Base-by-base conservation (phyloP, 2,888 invertebrate species). In the Acanthosepion pharaonis region DNA sequence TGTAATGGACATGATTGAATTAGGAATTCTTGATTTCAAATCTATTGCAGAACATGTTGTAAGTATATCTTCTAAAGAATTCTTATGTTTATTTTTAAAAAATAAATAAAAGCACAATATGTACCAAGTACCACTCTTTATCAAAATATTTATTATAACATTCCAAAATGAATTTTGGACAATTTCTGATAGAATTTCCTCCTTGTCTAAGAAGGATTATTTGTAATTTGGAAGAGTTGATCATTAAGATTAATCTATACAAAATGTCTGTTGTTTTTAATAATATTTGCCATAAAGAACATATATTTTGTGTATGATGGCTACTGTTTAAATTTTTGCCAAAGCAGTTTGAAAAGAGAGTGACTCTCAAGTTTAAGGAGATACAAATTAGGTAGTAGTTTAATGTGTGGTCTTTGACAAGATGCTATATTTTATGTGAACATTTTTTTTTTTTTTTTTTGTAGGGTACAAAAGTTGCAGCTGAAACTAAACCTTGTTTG, bases 1-100 rank as follows among this genome's bases (percentile, higher is more conserved):
- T 95, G 98, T 99, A 59, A 97, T 99, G 95, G 99, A 99, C 97
- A 99, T 99, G 99, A 98, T 99, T 95, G 99, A 99, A 97, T 98
- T 99, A 94, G 99, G 99, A 25, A 98, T 99, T 49, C 98, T 99
- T 94, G 98, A 98, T 94, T 99, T 98, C 97, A 98, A 98, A 97
- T 98, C 98, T 0, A 98, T 99, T 97, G 98, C 98, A 42, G 98
- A 98, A 93, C 99, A 99, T 96, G 96, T 97, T 96, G 97, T 97
- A 95, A 95, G 95, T 95, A 59, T 28, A 55, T 78, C 11, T 78
- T 3, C n/a, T 5, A 25, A 6, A 78, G 6, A 9, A 25, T 78
- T 78, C 2, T 78, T 78, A n/a, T 78, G 23, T 42, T 78, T 53
- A 51, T 48, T 49, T 55, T 42, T 42, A 42, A 42, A 51, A 51